phyloP scores from a whole-genome alignment of 2,888 invertebrate genomes.

The Argynnis bischoffii region DNA sequence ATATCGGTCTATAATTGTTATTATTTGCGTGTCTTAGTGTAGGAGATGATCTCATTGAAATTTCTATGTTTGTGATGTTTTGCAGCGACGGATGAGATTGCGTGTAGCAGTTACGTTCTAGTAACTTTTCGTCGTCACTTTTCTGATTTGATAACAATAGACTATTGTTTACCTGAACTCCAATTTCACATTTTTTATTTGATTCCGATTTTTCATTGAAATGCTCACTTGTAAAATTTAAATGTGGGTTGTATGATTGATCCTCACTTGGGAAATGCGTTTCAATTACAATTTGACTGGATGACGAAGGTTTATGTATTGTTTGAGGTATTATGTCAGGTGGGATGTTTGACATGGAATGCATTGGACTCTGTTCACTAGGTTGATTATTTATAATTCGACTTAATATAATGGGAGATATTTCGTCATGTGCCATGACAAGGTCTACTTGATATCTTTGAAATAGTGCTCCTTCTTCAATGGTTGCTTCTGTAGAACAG shows the following conservation, averaged over 20 bases:
- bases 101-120: slow-evolving; percentile 67
- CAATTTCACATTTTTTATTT: slow-evolving; percentile 62
- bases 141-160: slow-evolving; percentile 67
- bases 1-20: slow-evolving; percentile 75
- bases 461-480: slow-evolving; percentile 65
- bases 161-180: slow-evolving; percentile 62
- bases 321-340: slow-evolving; percentile 78
- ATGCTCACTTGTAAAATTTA: slow-evolving; percentile 48
- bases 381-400: slow-evolving; percentile 69
- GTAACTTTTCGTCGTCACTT: slow-evolving; percentile 78
- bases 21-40: slow-evolving; percentile 54
- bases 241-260: slow-evolving; percentile 53
- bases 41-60: slow-evolving; percentile 67
- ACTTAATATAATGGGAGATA: slow-evolving; percentile 78
- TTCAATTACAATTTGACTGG: slow-evolving; percentile 73
- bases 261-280: slow-evolving; percentile 73
- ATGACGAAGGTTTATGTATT: slow-evolving; percentile 65
- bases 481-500: slow-evolving; percentile 73
- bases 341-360: slow-evolving; percentile 58
- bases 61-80: slow-evolving; percentile 78
- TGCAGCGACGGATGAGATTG: slow-evolving; percentile 70
- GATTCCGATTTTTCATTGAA: slow-evolving; percentile 51
- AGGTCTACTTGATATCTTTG: slow-evolving; percentile 82
- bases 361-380: slow-evolving; percentile 53
- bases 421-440: slow-evolving; percentile 85